phyloP scores from a whole-genome alignment of 2,797 vertebrate species.

The Acridotheres tristis region DNA sequence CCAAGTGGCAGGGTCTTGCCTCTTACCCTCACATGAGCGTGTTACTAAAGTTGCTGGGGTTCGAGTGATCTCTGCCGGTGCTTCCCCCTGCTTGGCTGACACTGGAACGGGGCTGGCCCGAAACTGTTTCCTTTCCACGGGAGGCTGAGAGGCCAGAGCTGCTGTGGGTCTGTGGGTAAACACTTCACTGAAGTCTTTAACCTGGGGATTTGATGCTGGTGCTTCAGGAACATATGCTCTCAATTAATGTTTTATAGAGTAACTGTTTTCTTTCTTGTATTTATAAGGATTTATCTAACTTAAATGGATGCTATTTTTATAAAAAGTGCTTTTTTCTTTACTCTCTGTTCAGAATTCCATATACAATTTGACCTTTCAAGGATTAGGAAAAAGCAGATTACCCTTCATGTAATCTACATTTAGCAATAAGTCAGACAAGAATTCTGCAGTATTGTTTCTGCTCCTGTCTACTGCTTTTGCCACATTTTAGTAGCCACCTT shows the following conservation, averaged over 20 bases:
- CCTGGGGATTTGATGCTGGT: conserved; percentile 55
- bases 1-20: conserved; percentile 49
- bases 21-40: background rate
- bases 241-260: conserved; percentile 56
- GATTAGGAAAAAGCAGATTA: conserved; percentile 33
- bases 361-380: conserved; percentile 39
- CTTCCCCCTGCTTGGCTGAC: background rate
- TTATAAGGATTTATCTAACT: conserved; percentile 73
- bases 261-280: conserved; percentile 62
- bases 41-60: background rate
- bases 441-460: conserved; percentile 23
- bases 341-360: conserved; percentile 3
- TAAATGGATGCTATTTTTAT: conserved; percentile 77
- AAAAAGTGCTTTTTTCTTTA: conserved; percentile 45
- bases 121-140: background rate
- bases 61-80: background rate
- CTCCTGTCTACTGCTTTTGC: conserved; percentile 33
- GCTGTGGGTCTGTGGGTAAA: background rate
- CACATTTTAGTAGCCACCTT: conserved; percentile 24
- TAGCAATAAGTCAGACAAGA: conserved; percentile 51
- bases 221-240: conserved; percentile 57
- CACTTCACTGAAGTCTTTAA: conserved; percentile 15
- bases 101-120: background rate
- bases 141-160: background rate
- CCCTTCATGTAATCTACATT: background rate